phyloP scores from a whole-genome alignment of 2,113 vertebrate genomes.

The Stomatorhinus ivindoensis region DNA sequence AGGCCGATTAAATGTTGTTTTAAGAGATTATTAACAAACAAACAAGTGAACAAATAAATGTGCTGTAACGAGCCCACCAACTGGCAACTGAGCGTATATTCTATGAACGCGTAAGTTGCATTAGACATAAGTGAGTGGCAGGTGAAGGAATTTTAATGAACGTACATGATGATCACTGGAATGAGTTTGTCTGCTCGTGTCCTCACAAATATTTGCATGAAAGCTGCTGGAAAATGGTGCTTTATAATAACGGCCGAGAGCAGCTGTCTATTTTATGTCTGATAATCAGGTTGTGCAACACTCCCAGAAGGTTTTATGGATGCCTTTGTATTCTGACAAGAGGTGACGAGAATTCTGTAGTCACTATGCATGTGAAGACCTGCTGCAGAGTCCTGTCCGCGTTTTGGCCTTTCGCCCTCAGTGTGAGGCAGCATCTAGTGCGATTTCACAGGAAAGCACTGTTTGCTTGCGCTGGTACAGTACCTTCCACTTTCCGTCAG shows the following conservation, averaged over 20 bases:
- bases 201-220: background rate
- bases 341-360: constrained; percentile 29
- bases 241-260: background rate
- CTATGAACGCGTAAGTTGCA: background rate
- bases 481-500: constrained; percentile 19
- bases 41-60: background rate
- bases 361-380: constrained; percentile 38
- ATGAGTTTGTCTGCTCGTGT: background rate
- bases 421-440: constrained; percentile 48
- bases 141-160: background rate
- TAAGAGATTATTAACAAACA: background rate
- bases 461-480: constrained; percentile 25
- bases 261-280: background rate
- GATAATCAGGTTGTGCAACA: background rate
- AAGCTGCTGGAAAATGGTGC: background rate
- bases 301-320: background rate
- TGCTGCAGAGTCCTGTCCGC: constrained; percentile 51
- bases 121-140: background rate
- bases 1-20: background rate
- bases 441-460: constrained; percentile 31
- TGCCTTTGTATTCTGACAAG: background rate
- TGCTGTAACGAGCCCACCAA: background rate
- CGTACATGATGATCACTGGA: background rate
- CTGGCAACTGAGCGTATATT: background rate
- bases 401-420: constrained; percentile 50